Conservation (phyloP, 2,888 invertebrate species). For the Cepaea hortensis region DNA sequence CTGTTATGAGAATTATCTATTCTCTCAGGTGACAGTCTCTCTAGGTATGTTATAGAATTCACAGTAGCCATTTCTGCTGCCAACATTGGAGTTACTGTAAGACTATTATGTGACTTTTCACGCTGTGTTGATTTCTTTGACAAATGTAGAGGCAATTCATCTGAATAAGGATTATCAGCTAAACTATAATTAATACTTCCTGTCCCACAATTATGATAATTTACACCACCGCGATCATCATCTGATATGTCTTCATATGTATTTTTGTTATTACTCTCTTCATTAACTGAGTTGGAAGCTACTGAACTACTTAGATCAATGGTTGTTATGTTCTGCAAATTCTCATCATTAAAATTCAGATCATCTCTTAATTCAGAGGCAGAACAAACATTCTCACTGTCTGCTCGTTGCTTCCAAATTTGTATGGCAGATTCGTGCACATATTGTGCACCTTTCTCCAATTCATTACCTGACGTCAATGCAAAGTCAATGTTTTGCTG, state of each 20-base stretch:
- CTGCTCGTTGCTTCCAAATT: no score
- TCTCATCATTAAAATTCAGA: no score
- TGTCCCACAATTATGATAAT: no score
- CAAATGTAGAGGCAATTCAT: constrained; percentile 22
- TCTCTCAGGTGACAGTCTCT: no score
- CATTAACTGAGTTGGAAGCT: neutral
- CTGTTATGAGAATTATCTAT: no score
- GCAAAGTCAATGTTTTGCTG: neutral
- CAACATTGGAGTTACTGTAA: neutral
- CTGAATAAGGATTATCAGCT: neutral
- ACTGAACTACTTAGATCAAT: neutral
- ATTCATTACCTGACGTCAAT: neutral
- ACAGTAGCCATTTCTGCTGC: neutral
- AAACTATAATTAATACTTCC: neutral
- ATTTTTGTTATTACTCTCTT: neutral
- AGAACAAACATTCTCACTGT: no score
- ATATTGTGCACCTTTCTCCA: no score
- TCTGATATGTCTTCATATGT: constrained; percentile 2
- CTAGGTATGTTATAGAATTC: no score
- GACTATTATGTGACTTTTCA: neutral
- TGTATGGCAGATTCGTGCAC: no score
- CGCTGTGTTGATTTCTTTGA: neutral
- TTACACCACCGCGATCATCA: neutral
- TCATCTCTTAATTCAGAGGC: no score
- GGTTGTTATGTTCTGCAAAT: no score